Base-by-base conservation (phyloP, 2,888 invertebrate species). In the Patella pellucida region DNA sequence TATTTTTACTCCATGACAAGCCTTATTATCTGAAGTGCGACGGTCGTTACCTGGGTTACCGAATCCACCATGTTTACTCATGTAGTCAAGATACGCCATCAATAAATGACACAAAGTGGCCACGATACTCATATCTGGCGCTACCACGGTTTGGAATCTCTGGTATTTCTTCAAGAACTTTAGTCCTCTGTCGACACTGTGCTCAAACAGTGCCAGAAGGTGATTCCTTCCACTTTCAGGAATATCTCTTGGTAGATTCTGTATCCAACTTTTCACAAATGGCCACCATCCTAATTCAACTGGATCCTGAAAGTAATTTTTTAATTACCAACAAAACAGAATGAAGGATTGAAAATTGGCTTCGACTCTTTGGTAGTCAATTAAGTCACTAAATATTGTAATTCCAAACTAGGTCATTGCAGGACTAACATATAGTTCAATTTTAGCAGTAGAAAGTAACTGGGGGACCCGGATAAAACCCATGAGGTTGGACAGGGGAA, bases 231-330 rank as follows among this genome's bases (percentile, higher is more conserved):
- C 90, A 73, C 86, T 86, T 62, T 90, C 89, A 3, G 90, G 90
- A 75, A 90, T 80, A 27, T 89, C 88, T 50, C 85, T 79, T 1
- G 89, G 87, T 52, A 90, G 82, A 3, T 83, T 80, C 73, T 84
- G 83, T 23, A 90, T 75, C 90, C 90, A 90, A 9, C 90, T 90
- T 78, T 85, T 87, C 5, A 90, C 90, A 81, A 81, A 89, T 0
- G 90, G 90, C 75, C 80, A 84, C 90, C 90, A 90, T 27, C 90
- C 90, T 9, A 90, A 83, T 73, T 90, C 90, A 31, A 90, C 87
- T 16, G 90, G 90, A 74, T 90, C 90, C 90, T 90, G 75, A 5
- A 79, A 70, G 23, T 41, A 7, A 41, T 9, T 9, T 41, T 41
- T 41, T 9, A 9, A 9, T 41, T 41, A 41, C 41, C 41, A 41